Base-by-base conservation (phyloP, 2,888 invertebrate genomes). In the Adelphocoris suturalis region DNA sequence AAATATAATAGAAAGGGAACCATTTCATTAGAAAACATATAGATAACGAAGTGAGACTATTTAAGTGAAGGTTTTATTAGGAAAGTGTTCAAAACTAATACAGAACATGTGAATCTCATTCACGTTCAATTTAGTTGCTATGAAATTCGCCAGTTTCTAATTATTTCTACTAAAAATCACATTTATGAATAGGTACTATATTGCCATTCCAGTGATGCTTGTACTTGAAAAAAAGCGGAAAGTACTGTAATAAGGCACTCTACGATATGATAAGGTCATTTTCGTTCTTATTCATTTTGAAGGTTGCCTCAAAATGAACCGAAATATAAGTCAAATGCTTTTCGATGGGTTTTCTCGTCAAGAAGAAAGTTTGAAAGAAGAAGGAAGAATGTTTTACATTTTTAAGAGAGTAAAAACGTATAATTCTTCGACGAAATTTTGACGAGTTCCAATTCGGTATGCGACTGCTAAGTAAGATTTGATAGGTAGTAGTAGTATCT, bases 231-330 rank as follows among this genome's bases (percentile, higher is more conserved):
- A 23, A 23, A 68, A 68, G 68, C 68, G 68, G 23, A 23, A 57
- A n/a, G 7, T 68, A 2, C 4, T 23, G n/a, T 3, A 1, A 23
- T 68, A 19, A 68, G 68, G 52, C 52, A 52, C 52, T 3, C 52
- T 7, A 52, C 52, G 52, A 52, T 52, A 52, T 52, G 52, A 11
- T 48, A n/a, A n/a, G n/a, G n/a, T n/a, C n/a, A n/a, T 61, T 61
- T 61, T 61, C 61, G 61, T 61, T 61, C 61, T 19, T 11, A 68
- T 68, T 23, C 68, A 68, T 68, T 68, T 68, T 23, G 68, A 68
- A 23, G 27, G 3, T 23, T 23, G 23, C 27, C 68, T 68, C 68
- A 68, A 68, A 68, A 68, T 68, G 27, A 68, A 68, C 9, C 68
- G 68, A 68, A 23, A 68, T 19, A 23, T 5, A 7, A 68, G 68